Percentiles rank a stretch among this genome's conserved stretches.
phyloP scores from a whole-genome alignment of 2,113 vertebrate genomes.

The Petroica traversi region DNA sequence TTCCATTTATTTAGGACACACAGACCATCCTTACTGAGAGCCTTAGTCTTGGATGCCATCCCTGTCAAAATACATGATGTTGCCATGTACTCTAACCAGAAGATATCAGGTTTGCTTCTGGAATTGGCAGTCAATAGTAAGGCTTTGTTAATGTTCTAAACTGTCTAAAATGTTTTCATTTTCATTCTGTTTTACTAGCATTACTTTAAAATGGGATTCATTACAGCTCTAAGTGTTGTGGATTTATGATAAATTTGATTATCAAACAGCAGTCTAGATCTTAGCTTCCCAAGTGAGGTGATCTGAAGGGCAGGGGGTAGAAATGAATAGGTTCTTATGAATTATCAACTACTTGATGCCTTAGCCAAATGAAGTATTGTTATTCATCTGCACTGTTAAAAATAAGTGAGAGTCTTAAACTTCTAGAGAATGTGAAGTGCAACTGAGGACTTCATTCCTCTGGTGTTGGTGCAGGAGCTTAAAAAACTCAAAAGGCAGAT shows the following conservation, averaged over 20 bases:
- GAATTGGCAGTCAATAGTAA: background rate
- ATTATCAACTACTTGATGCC: background rate
- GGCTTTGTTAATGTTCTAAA: background rate
- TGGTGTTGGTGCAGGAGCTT: background rate
- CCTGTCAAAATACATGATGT: background rate
- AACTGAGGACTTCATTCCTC: background rate
- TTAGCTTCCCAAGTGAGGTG: background rate
- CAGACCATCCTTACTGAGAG: background rate
- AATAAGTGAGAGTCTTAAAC: background rate
- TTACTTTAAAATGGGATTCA: background rate
- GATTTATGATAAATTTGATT: background rate
- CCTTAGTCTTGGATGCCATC: background rate
- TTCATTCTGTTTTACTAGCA: background rate
- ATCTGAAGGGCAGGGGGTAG: background rate
- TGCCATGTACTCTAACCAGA: background rate
- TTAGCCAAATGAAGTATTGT: background rate
- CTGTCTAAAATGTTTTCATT: background rate
- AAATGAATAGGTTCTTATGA: background rate
- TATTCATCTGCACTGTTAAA: background rate
- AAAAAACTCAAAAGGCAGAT: background rate
- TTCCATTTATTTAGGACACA: background rate
- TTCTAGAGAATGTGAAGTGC: background rate
- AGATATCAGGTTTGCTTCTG: background rate
- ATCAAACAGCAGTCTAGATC: background rate
- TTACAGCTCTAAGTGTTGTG: background rate